Percentiles rank a stretch among this genome's conserved stretches.
Conservation (phyloP, 2,888 invertebrate species). For the Esperia sulphurella region DNA sequence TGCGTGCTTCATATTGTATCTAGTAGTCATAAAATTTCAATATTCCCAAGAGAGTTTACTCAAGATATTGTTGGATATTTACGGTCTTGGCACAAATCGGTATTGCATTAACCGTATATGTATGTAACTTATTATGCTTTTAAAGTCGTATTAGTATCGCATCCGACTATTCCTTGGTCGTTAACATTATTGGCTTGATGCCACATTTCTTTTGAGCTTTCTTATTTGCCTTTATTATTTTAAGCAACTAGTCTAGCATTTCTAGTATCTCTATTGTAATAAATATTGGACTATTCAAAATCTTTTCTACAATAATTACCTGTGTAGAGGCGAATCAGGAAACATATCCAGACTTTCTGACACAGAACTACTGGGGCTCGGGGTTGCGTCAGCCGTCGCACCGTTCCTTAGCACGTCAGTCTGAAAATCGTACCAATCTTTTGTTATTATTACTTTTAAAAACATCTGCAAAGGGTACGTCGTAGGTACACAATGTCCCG, state of each 20-base stretch:
- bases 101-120: conserved; percentile 48
- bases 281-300: background rate
- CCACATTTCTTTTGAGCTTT: conserved; percentile 49
- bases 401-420: conserved; percentile 79
- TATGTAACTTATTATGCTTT: conserved; percentile 58
- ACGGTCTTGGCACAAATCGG: conserved; percentile 49
- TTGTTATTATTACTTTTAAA: too few species aligned
- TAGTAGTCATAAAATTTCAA: conserved; percentile 52
- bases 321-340: conserved; percentile 92
- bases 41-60: conserved; percentile 32
- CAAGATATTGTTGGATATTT: conserved; percentile 38
- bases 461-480: too few species aligned
- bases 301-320: conserved; percentile 55
- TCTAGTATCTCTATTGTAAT: conserved; percentile 8
- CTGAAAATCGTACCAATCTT: conserved; percentile 28
- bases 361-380: conserved; percentile 93
- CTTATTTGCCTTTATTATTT: conserved; percentile 35
- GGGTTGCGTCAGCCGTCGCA: conserved; percentile 85
- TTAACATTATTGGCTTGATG: conserved; percentile 60
- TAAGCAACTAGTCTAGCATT: conserved; percentile 27
- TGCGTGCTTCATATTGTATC: conserved; percentile 48
- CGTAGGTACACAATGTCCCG: too few species aligned
- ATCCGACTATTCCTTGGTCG: conserved; percentile 46
- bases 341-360: conserved; percentile 94
- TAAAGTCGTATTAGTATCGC: conserved; percentile 66